Evolutionary conservation across 2,113 vertebrate species (phyloP), one percentile per base, ranked within the genome.

Genomic region (Plotosus lineatus): DNA sequence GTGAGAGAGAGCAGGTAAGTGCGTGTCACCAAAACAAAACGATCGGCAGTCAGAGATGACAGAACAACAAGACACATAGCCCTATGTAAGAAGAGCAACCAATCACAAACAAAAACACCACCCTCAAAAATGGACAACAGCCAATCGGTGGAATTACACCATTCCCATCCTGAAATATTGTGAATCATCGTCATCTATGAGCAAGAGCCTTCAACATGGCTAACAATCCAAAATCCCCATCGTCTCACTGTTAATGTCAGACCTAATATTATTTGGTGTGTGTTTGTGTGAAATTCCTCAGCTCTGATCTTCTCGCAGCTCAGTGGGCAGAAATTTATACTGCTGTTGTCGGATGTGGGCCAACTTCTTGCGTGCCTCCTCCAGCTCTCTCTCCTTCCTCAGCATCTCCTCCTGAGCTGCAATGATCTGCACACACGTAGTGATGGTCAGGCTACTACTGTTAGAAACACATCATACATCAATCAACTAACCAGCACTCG

Each of bases 361-460:
- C 87, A 99, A 92, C 77, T 99, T 99, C 89, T 99, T 99, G 73
- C 98, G 93, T 1, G 98, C 98, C 85, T 99, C 98, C 89, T 99
- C 97, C 84, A 99, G 90, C 87, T 99, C 98, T 31, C 96, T 92
- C 72, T 99, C 98, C 86, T 99, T 99, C 90, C 97, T 95, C 77
- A 99, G 92, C 98, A 99, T 99, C 91, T 99, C 98, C 87, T 99
- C 98, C 89, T 99, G 98, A 73, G 98, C 98, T 0, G 98, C 97
- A 6, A 99, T 99, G 89, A 99, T 99, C 98, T 99, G 85, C 75
- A 85, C 83, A 85, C 77, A 78, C 77, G 74, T 73, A 9, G 8
- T 50, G 21, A 50, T 6, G 38, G 69, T 85, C 44, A 69, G 42
- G 33, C 40, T 19, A 23, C 44, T 65, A 60, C 33, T n/a, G 4